Conservation (phyloP, 2,797 vertebrate species). For the Poecile montanus region DNA sequence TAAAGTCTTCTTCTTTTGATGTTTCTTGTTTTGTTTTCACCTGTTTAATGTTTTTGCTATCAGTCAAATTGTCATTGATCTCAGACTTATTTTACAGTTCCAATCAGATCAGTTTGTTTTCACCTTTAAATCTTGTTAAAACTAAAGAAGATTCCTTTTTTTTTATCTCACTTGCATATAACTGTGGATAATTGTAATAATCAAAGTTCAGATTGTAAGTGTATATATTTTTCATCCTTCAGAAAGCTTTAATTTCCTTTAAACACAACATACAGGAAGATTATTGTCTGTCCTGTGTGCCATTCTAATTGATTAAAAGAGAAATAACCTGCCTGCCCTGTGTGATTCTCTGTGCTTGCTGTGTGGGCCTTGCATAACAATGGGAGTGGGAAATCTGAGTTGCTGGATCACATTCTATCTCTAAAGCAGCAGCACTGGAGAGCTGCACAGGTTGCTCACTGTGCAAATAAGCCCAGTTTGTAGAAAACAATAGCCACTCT, state of each 20-base stretch:
- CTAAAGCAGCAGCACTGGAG: neutral
- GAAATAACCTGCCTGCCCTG: neutral
- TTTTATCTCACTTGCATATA: neutral
- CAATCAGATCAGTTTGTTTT: neutral
- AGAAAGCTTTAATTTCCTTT: conserved; percentile 20
- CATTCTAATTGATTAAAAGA: neutral
- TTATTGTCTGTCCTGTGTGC: neutral
- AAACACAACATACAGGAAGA: neutral
- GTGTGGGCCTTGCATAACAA: neutral
- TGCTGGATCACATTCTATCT: neutral
- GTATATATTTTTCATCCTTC: neutral
- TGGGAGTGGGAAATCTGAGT: neutral
- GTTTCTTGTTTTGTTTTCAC: neutral
- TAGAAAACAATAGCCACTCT: neutral
- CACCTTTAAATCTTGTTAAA: neutral
- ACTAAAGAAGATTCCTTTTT: neutral
- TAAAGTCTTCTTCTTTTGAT: neutral
- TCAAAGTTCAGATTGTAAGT: neutral
- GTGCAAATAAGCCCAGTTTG: neutral
- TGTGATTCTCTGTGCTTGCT: neutral
- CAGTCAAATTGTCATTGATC: neutral
- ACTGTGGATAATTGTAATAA: neutral
- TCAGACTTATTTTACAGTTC: neutral
- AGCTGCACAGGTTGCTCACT: neutral
- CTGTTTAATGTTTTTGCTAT: neutral